Evolutionary conservation across 2,888 invertebrate species (phyloP).

Genomic region (Catocala sponsa): DNA sequence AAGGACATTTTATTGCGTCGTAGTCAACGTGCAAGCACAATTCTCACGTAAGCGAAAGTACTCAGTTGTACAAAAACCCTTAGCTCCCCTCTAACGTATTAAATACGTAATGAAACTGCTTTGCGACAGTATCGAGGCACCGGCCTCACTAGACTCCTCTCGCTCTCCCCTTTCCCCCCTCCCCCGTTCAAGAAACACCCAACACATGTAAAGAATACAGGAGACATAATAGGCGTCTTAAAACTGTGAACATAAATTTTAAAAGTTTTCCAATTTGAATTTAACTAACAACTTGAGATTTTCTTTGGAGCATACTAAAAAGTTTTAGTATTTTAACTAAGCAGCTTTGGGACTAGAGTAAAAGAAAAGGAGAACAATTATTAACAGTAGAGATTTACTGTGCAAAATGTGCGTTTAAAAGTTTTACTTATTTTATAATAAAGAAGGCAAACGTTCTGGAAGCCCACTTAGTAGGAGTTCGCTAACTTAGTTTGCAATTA

Average conservation of each 20-base stretch:
- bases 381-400: conserved; percentile 63
- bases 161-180: no score
- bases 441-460: conserved; percentile 13
- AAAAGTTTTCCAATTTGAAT: conserved; percentile 85
- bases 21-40: conserved; percentile 39
- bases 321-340: conserved; percentile 76
- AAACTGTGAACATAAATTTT: conserved; percentile 82
- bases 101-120: conserved; percentile 52
- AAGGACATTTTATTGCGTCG: conserved; percentile 46
- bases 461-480: conserved; percentile 14
- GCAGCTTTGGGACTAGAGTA: conserved; percentile 60
- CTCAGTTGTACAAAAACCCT: conserved; percentile 34
- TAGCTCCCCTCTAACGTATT: conserved; percentile 41
- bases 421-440: conserved; percentile 34
- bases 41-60: conserved; percentile 45
- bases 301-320: conserved; percentile 76
- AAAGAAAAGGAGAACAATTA: conserved; percentile 61
- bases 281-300: conserved; percentile 83
- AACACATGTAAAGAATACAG: conserved; percentile 67
- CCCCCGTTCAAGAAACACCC: conserved; percentile 29
- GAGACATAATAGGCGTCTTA: conserved; percentile 78
- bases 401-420: conserved; percentile 52
- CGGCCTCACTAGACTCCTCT: conserved; percentile 15
- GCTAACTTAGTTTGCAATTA: conserved; percentile 27
- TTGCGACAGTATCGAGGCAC: conserved; percentile 30